Evolutionary conservation across 2,113 vertebrate species (phyloP), one percentile per base, ranked within the genome.

Genomic region (Melierax canorus): DNA sequence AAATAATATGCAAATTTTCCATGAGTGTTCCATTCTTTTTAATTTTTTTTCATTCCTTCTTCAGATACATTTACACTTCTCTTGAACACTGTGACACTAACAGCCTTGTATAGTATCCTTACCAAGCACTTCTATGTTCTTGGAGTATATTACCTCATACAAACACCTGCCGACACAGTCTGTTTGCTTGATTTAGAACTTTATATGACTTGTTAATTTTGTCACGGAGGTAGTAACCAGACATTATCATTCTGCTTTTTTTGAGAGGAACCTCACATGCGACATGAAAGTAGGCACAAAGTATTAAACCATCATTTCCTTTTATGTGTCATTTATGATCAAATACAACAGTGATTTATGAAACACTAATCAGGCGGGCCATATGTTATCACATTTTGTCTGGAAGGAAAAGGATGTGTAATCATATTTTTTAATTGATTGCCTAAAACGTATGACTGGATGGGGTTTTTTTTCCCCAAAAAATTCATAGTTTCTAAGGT

Each of bases 391-490:
- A 41, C 38, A 69, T 90, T 80, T 86, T 60, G 2, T 73, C 62
- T 76, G 34, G 26, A 86, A 92, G 17, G 12, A 85, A 78, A 72
- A 63, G 38, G 15, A 48, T 22, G 7, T 39, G 7, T 36, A 90
- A 88, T 60, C 11, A 15, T 64, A 32, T 63, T 39, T 91, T 92
- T 58, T n/a, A 66, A 73, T 4, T 75, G 8, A 32, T 86, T 88
- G 17, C 19, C 43, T 90, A 46, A 73, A 86, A 83, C 62, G 1
- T 53, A 56, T 69, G 12, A 60, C 10, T 39, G 10, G 8, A 48
- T 51, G 50, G 26, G 26, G 5, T 6, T 7, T 8, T 23, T 4
- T 6, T 1, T 1, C 8, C 11, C 5, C 1, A 2, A 3, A 12
- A 22, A 45, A 32, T 6, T 23, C 16, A 11, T 9, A 24, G 4